Percentiles rank a stretch among this genome's conserved stretches.
Evolutionary conservation across 1,140 invertebrate genomes (phyloP).

Genomic region (Ctenoplectra terminalis): DNA sequence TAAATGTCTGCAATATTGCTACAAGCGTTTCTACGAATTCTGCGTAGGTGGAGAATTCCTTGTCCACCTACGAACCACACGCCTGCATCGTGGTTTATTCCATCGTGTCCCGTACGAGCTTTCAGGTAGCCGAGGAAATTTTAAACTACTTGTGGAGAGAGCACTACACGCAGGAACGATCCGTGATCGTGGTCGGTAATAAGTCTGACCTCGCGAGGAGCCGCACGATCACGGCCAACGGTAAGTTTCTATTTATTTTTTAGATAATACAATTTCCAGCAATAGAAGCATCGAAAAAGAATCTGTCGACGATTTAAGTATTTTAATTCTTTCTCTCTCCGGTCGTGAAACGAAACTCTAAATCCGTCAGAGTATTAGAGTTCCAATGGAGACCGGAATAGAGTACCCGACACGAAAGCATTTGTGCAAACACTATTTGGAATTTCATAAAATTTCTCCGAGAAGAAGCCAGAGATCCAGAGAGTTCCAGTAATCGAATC

Average conservation of each 20-base stretch:
- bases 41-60: constrained; percentile 89
- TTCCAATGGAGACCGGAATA: too few relatives aligned
- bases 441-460: neutral
- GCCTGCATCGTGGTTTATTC: constrained; percentile 95
- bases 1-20: neutral
- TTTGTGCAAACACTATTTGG: too few relatives aligned
- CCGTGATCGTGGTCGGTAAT: constrained; percentile 96
- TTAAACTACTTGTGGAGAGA: constrained; percentile 92
- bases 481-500: neutral
- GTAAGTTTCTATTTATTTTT: constrained; percentile 82
- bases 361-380: neutral
- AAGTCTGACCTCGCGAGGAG: constrained; percentile 96
- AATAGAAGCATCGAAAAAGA: neutral
- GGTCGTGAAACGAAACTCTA: neutral
- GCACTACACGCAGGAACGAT: constrained; percentile 90
- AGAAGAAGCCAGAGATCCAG: too few relatives aligned
- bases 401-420: too few relatives aligned
- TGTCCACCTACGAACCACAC: constrained; percentile 94
- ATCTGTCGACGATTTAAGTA: neutral
- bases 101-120: constrained; percentile 90
- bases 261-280: neutral
- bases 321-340: too few relatives aligned
- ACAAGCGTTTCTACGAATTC: neutral
- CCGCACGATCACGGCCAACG: constrained; percentile 90
- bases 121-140: constrained; percentile 90